Evolutionary conservation across 2,797 vertebrate species (phyloP).

Genomic region (Prionace glauca): DNA sequence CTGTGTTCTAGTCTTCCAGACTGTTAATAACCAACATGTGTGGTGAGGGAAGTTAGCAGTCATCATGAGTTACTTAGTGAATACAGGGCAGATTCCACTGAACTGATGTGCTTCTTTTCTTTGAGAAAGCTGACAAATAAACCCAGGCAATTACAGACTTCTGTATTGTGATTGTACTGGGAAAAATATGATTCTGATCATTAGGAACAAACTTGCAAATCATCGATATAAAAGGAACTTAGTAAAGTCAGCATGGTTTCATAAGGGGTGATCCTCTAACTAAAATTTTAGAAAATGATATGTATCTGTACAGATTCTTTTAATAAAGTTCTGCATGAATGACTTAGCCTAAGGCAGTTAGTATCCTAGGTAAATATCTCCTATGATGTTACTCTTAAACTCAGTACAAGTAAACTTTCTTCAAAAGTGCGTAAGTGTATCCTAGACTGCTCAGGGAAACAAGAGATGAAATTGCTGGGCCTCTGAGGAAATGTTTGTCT

Average conservation of each 20-base stretch:
- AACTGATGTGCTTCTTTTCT: background rate
- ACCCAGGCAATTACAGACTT: background rate
- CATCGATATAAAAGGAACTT: background rate
- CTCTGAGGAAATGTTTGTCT: no score
- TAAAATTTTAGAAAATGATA: background rate
- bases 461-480: no score
- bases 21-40: background rate
- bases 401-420: background rate
- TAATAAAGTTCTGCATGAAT: background rate
- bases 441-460: no score
- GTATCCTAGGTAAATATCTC: background rate
- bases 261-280: background rate
- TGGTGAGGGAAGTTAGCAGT: background rate
- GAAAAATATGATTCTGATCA: background rate
- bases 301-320: background rate
- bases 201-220: background rate
- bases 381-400: background rate
- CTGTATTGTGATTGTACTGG: background rate
- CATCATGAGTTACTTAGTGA: background rate
- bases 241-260: background rate
- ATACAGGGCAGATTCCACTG: background rate
- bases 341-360: background rate
- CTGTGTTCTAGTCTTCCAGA: background rate
- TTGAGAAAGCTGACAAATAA: background rate
- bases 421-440: background rate